These are phyloP conservation scores for Sphyrna mokarran DNA, from an alignment of 2,113 vertebrate genomes.

Conservation along the genomic window DNA sequence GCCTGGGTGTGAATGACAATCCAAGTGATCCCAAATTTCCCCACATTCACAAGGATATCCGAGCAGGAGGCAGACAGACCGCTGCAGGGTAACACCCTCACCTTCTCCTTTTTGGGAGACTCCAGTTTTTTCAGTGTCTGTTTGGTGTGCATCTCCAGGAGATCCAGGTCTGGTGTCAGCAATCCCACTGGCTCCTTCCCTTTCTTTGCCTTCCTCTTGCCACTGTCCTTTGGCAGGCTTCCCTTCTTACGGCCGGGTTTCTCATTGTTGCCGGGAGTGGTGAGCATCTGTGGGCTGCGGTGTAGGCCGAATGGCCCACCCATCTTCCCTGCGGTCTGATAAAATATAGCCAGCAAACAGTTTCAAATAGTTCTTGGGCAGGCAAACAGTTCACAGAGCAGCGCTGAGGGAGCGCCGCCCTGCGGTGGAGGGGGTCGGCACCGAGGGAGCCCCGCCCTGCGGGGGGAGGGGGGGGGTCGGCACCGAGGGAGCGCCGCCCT, in stretches of 20 bases:
- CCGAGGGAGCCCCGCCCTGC: too few species aligned
- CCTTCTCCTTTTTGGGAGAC: constrained; percentile 66
- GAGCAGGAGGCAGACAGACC: too few species aligned
- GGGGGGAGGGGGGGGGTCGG: too few species aligned
- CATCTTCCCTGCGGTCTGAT: constrained; percentile 76
- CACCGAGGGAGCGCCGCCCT: too few species aligned
- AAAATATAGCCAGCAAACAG: constrained; percentile 70
- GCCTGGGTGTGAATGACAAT: too few species aligned
- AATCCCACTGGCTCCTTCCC: constrained; percentile 55
- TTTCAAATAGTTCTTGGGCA: too few species aligned
- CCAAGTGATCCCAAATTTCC: too few species aligned
- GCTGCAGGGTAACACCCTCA: constrained; percentile 28
- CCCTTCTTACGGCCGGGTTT: constrained; percentile 64
- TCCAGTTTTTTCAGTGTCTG: constrained; percentile 68
- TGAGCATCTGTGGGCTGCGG: constrained; percentile 45
- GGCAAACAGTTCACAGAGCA: too few species aligned
- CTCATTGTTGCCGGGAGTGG: constrained; percentile 54
- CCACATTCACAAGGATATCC: too few species aligned
- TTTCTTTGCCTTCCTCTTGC: constrained; percentile 72
- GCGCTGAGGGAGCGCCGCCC: too few species aligned
- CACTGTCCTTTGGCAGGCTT: constrained; percentile 47
- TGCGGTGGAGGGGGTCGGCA: too few species aligned
- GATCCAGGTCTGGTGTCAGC: constrained; percentile 63
- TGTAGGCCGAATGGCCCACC: constrained; percentile 61
- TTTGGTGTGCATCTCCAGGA: constrained; percentile 75